phyloP scores from a whole-genome alignment of 2,113 vertebrate genomes.

The Hyperopisus bebe region DNA sequence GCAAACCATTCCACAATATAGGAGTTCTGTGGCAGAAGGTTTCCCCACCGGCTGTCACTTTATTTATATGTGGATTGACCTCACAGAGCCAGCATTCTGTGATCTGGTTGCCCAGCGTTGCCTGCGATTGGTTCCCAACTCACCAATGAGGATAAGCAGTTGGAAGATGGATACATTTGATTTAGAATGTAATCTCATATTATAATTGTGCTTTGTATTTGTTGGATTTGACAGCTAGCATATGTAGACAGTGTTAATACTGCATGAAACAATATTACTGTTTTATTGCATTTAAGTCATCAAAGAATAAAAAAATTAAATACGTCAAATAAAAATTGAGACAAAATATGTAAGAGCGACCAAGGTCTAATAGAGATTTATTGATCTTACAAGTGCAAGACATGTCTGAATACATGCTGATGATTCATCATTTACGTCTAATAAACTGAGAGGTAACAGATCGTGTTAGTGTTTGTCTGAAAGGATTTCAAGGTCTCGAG shows the following conservation, averaged over 20 bases:
- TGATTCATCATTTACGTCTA: slow-evolving; percentile 47
- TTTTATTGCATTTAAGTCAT: neutral
- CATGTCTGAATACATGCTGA: slow-evolving; percentile 56
- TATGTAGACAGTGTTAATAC: neutral
- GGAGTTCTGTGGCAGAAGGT: neutral
- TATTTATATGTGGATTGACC: neutral
- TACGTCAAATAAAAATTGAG: neutral
- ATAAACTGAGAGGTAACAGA: slow-evolving; percentile 42
- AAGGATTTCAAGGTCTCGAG: neutral
- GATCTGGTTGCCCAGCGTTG: neutral
- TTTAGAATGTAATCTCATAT: neutral
- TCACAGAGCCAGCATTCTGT: neutral
- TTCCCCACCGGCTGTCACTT: neutral
- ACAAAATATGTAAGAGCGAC: slow-evolving; percentile 66
- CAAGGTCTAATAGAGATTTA: slow-evolving; percentile 78
- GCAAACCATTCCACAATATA: neutral
- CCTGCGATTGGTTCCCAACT: neutral
- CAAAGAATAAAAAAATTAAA: neutral
- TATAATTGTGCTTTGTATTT: neutral
- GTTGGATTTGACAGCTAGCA: neutral
- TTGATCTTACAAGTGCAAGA: slow-evolving; percentile 72
- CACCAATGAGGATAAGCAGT: neutral
- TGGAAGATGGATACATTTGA: neutral
- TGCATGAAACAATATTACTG: neutral
- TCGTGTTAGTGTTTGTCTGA: slow-evolving; percentile 40